Conservation (phyloP, 2,888 invertebrate genomes). For the Callinectes sapidus region DNA sequence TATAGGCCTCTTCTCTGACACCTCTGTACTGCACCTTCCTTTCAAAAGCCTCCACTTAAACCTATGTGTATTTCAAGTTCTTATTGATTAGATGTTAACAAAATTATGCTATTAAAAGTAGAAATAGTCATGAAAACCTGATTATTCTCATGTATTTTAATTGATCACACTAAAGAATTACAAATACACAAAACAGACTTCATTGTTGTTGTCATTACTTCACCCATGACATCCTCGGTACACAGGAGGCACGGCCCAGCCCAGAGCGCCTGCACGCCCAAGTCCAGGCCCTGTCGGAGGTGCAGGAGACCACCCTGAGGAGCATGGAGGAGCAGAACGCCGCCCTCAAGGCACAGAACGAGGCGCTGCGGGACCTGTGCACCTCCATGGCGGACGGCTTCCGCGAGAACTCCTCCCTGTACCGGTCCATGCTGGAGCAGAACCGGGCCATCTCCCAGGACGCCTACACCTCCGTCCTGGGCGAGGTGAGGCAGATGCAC, state of each 20-base stretch:
- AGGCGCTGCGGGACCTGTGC: constrained; percentile 68
- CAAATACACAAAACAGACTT: too few species aligned
- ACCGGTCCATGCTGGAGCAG: constrained; percentile 68
- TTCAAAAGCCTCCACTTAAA: too few species aligned
- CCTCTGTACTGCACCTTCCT: not conserved
- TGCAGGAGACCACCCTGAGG: constrained; percentile 69
- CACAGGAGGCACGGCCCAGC: constrained; percentile 70
- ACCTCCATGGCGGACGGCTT: constrained; percentile 65
- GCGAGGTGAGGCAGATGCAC: constrained; percentile 59
- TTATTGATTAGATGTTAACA: too few species aligned
- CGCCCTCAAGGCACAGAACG: constrained; percentile 68
- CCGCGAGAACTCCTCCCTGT: constrained; percentile 66
- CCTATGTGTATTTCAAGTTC: too few species aligned
- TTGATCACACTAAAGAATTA: too few species aligned
- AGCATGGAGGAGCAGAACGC: constrained; percentile 71
- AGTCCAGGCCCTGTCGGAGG: constrained; percentile 67
- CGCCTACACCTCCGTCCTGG: constrained; percentile 56
- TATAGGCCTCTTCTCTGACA: too few species aligned
- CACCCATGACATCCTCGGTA: too few species aligned
- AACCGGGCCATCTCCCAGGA: constrained; percentile 66
- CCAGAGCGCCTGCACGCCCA: constrained; percentile 72
- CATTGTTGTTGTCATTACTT: too few species aligned
- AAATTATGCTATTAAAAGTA: too few species aligned
- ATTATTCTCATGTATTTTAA: too few species aligned
- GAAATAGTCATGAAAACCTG: too few species aligned